These are phyloP conservation scores for Gorilla gorilla DNA, from an alignment of 2,113 vertebrate species.

Conservation along the genomic window DNA sequence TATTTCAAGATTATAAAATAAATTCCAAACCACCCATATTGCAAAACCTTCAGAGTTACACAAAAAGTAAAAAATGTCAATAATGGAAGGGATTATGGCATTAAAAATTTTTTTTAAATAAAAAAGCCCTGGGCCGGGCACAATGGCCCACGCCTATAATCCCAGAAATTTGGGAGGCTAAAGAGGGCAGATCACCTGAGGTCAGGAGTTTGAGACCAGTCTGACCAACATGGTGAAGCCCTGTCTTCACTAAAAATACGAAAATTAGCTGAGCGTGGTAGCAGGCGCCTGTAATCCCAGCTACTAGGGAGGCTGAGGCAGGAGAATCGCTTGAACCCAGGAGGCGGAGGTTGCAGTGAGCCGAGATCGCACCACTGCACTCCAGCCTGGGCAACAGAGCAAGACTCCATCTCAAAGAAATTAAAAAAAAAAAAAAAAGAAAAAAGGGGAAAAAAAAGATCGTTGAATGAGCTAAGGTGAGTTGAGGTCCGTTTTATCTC, in stretches of 20 bases:
- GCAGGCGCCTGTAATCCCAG: neutral
- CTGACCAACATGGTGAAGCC: neutral
- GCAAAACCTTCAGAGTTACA: constrained; percentile 43
- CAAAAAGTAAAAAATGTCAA: neutral
- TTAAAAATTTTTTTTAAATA: neutral
- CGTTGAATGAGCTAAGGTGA: neutral
- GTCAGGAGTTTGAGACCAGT: neutral
- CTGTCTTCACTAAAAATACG: neutral
- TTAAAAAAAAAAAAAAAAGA: too few relatives aligned
- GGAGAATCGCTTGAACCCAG: neutral
- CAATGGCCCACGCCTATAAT: neutral
- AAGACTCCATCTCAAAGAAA: neutral
- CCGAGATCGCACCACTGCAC: fast-evolving
- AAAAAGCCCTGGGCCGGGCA: neutral
- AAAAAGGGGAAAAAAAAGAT: neutral
- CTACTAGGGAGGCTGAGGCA: neutral
- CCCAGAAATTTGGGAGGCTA: neutral
- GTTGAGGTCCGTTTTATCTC: neutral
- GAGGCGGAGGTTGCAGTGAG: neutral
- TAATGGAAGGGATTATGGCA: neutral
- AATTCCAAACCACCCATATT: constrained; percentile 16
- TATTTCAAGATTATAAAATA: constrained; percentile 35
- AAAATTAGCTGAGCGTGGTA: neutral
- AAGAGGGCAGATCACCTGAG: neutral
- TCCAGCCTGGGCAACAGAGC: neutral